A percentile compares a stretch with the other conserved stretches of the same genome.
These are phyloP conservation scores for Eulithis testata DNA, from an alignment of 2,888 invertebrate genomes.

Conservation along the genomic window DNA sequence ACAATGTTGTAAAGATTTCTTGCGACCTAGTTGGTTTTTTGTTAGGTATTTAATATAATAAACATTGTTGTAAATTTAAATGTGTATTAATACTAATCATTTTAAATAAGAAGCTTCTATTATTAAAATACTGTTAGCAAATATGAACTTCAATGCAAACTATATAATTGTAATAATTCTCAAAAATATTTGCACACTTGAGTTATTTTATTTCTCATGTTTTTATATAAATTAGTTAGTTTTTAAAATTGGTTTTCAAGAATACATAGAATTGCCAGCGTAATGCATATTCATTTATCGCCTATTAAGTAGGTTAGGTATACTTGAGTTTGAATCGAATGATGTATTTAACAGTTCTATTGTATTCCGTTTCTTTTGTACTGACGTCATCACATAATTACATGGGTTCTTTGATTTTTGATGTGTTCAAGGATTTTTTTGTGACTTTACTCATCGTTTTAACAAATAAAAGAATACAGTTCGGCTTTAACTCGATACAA, in stretches of 20 bases:
- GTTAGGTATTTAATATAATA: not conserved
- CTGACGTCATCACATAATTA: constrained; percentile 46
- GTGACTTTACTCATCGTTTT: constrained; percentile 14
- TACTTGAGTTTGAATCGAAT: constrained; percentile 1
- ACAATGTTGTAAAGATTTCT: constrained; percentile 31
- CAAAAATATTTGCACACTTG: too few species aligned
- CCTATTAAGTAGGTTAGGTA: not conserved
- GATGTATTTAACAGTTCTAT: constrained; percentile 16
- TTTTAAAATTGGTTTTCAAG: not conserved
- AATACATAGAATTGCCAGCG: not conserved
- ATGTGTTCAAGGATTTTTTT: constrained; percentile 36
- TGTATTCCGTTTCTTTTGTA: constrained; percentile 37
- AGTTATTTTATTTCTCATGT: not conserved
- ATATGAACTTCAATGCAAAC: too few species aligned
- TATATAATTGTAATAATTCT: too few species aligned
- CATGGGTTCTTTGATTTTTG: constrained; percentile 50
- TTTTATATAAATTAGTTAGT: not conserved
- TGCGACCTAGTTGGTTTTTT: constrained; percentile 12
- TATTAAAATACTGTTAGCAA: too few species aligned
- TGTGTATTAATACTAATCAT: not conserved
- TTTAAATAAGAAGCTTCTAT: not conserved
- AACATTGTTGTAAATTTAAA: not conserved
- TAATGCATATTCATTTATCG: not conserved
- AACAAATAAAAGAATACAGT: constrained; percentile 4
- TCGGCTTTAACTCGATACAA: constrained; percentile 4